A percentile compares a stretch with the other conserved stretches of the same genome.
These are phyloP conservation scores for Sinocyclocheilus grahami DNA, from an alignment of 2,113 vertebrate species.

Conservation along the genomic window DNA sequence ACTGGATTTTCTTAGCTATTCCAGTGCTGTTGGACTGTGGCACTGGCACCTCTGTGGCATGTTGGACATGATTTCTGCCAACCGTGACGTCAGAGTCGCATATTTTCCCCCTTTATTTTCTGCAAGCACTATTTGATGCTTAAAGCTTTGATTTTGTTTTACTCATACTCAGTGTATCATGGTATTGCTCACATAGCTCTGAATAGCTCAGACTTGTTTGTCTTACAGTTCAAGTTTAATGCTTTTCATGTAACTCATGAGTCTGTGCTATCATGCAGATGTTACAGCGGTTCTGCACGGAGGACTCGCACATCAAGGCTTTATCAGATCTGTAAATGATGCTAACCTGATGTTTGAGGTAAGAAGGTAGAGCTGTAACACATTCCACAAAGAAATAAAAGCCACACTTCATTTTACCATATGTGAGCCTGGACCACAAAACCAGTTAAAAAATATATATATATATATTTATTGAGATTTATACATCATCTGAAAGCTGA, in stretches of 20 bases:
- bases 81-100: neutral
- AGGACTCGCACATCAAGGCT: slow-evolving; percentile 38
- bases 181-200: neutral
- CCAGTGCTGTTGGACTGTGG: neutral
- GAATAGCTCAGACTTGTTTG: neutral
- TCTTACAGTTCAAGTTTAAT: neutral
- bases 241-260: neutral
- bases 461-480: no score
- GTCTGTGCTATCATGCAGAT: slow-evolving; percentile 55
- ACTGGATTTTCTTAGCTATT: neutral
- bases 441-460: no score
- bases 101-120: neutral
- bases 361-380: slow-evolving; percentile 14
- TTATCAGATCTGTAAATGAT: slow-evolving; percentile 56
- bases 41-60: neutral
- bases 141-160: neutral
- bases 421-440: no score
- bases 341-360: slow-evolving; percentile 77
- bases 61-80: neutral
- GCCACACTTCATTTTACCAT: no score
- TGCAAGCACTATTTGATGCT: neutral
- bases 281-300: slow-evolving; percentile 56
- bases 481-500: no score
- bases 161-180: neutral
- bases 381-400: no score